phyloP scores from a whole-genome alignment of 2,797 vertebrate species.

The Xenentodon cancila region DNA sequence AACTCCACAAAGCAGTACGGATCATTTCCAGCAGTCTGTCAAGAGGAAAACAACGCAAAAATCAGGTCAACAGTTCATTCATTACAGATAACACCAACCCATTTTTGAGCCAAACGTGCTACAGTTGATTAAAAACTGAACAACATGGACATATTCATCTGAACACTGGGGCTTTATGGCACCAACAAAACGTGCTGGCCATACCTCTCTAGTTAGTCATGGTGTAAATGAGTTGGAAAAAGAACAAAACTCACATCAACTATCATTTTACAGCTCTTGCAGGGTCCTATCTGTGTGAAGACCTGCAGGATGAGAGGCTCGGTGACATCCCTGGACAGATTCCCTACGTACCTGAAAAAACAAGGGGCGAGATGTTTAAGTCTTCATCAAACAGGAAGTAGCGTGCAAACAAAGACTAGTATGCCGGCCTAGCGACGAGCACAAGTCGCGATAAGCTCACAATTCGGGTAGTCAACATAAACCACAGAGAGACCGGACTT shows the following conservation, averaged over 20 bases:
- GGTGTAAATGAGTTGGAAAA: neutral
- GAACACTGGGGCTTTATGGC: no score
- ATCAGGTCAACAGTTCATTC: slow-evolving; percentile 29
- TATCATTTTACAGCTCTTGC: slow-evolving; percentile 99
- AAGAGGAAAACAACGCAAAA: slow-evolving; percentile 54
- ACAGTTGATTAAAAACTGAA: neutral
- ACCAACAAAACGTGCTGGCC: no score
- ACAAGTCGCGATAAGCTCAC: neutral
- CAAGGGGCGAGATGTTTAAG: slow-evolving; percentile 44
- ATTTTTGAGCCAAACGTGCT: slow-evolving; percentile 1
- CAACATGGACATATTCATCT: no score
- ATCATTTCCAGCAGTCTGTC: slow-evolving; percentile 95
- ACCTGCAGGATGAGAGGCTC: slow-evolving; percentile 98
- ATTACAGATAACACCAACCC: slow-evolving; percentile 11
- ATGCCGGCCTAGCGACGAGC: slow-evolving; percentile 53
- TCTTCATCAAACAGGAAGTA: slow-evolving; percentile 59
- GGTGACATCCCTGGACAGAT: slow-evolving; percentile 96
- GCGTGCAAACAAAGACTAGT: slow-evolving; percentile 76
- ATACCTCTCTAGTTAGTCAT: no score
- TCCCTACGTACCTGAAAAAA: slow-evolving; percentile 91
- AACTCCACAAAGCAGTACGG: slow-evolving; percentile 99
- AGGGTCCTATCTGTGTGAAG: slow-evolving; percentile 97
- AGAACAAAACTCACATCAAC: slow-evolving; percentile 89
- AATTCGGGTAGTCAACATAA: neutral
- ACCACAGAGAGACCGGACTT: neutral